A percentile compares a stretch with the other conserved stretches of the same genome.
Evolutionary conservation across 2,797 vertebrate species (phyloP).

Genomic region (Macrochelys suwanniensis): DNA sequence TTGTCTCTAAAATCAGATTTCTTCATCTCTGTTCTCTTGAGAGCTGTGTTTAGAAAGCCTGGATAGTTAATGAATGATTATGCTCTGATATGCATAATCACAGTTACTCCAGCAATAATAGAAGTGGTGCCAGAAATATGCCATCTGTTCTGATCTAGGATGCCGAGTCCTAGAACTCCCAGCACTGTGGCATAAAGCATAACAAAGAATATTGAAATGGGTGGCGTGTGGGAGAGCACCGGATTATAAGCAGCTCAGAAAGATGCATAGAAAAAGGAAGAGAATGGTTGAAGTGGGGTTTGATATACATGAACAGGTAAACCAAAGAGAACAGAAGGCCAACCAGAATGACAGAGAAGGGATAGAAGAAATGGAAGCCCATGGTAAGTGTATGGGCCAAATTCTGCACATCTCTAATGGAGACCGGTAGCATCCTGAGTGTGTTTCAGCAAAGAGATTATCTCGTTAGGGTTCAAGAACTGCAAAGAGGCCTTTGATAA

Average conservation of each 20-base stretch:
- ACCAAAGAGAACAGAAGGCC: neutral
- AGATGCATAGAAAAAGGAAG: neutral
- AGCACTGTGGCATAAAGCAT: neutral
- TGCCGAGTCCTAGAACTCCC: neutral
- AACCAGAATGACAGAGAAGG: fast-evolving
- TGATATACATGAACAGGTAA: neutral
- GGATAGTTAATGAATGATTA: constrained; percentile 50
- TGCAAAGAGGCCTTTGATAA: neutral
- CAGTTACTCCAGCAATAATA: constrained; percentile 11
- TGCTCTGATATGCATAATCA: neutral
- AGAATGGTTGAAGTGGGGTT: fast-evolving
- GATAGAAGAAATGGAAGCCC: neutral
- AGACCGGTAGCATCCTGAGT: fast-evolving
- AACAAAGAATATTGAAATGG: neutral
- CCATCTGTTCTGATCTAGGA: neutral
- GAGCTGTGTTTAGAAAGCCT: neutral
- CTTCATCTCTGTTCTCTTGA: constrained; percentile 12
- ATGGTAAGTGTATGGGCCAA: neutral
- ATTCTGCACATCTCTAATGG: neutral
- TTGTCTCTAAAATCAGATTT: constrained; percentile 2
- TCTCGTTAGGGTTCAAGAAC: neutral
- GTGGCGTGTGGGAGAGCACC: neutral
- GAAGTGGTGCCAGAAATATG: neutral
- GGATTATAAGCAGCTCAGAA: neutral
- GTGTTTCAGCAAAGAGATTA: fast-evolving